phyloP scores from a whole-genome alignment of 2,797 vertebrate species.

The Poliocrania exsul region DNA sequence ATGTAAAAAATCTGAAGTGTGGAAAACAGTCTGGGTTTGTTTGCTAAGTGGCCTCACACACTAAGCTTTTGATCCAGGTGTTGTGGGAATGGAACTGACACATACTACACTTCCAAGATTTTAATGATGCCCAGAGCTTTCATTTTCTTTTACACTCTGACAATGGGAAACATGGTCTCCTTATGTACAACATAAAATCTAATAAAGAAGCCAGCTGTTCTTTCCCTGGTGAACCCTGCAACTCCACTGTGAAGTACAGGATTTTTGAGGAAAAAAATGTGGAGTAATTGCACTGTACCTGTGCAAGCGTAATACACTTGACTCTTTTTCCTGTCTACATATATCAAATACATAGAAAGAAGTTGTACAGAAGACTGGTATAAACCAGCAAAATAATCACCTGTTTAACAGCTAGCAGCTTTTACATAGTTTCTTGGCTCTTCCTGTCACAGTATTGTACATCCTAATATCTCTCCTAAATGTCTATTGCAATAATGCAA shows the following conservation, averaged over 20 bases:
- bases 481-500: not conserved
- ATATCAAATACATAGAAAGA: conserved; percentile 31
- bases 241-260: conserved; percentile 46
- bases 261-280: conserved; percentile 42
- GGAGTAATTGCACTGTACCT: conserved; percentile 39
- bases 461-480: not conserved
- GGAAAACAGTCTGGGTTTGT: conserved; percentile 60
- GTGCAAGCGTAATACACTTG: not conserved
- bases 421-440: conserved; percentile 25
- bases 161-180: conserved; percentile 79
- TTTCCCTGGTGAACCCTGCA: conserved; percentile 71
- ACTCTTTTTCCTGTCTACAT: conserved; percentile 21
- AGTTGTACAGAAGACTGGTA: conserved; percentile 51
- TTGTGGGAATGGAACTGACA: conserved; percentile 74
- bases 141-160: conserved; percentile 79
- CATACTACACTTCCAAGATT: conserved; percentile 62
- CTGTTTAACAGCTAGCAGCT: conserved; percentile 43
- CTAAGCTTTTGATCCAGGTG: conserved; percentile 73
- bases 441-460: not conserved
- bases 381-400: conserved; percentile 61
- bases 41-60: conserved; percentile 73
- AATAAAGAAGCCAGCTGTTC: conserved; percentile 82
- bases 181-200: conserved; percentile 82
- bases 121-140: conserved; percentile 83
- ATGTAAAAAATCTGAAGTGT: conserved; percentile 23